Base-by-base conservation (phyloP, 2,113 vertebrate genomes). In the Athene cunicularia region DNA sequence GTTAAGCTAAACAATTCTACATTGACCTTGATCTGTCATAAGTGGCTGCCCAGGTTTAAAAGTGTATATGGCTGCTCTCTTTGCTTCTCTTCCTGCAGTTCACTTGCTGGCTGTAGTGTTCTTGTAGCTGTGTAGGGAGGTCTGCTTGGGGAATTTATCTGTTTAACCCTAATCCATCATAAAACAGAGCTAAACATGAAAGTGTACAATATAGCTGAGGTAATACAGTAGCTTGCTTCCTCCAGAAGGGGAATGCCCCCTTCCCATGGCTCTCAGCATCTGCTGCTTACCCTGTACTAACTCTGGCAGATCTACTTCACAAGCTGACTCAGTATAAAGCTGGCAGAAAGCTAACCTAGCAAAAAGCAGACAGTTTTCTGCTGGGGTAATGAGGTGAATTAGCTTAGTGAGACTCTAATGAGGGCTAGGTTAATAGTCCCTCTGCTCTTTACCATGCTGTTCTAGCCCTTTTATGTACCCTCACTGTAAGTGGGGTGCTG, bases 311-410 rank as follows among this genome's bases (percentile, higher is more conserved):
- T 74, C 56, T 5, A 7, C 26, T 87, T 87, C 43, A 24, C 43
- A 81, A 93, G 84, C 91, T 95, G 94, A 89, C 60, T 93, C 47
- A 20, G 73, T 81, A 59, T 74, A 74, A 79, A 56, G 70, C 80
- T 77, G 83, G 49, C 66, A 87, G 87, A 85, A 91, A 85, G 88
- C 96, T 94, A 94, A 72, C 80, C 47, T 81, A 87, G 87, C 84
- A 85, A 85, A 95, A 95, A 72, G 37, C n/a, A 22, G 83, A 21
- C 28, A 22, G 39, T 64, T 93, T 82, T 95, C 80, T 91, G 83
- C 76, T 91, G 88, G 72, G n/a, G n/a, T 94, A 84, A 67, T 87
- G 68, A 88, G 72, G 68, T 89, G 68, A 86, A 83, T 89, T 89
- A 81, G 73, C 58, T 88, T 71, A 87, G 62, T 24, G 30, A 88